Evolutionary conservation across 1,140 invertebrate genomes (phyloP).

Genomic region (Cherax quadricarinatus): DNA sequence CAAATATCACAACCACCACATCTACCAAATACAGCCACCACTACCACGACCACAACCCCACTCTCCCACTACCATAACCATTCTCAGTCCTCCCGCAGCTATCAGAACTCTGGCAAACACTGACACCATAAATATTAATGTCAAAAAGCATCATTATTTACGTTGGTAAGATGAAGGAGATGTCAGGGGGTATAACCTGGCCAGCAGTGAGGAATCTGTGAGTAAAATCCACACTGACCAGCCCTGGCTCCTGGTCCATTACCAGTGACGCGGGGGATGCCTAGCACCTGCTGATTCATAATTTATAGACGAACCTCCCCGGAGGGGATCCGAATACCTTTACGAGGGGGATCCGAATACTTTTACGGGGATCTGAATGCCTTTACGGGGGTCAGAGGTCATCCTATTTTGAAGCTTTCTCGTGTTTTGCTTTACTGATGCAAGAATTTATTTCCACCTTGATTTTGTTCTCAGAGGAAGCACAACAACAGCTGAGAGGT

Average conservation of each 20-base stretch:
- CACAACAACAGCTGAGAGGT: too few species aligned
- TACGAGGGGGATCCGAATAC: not conserved
- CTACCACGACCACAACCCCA: too few species aligned
- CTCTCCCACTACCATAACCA: too few species aligned
- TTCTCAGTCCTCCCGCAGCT: too few species aligned
- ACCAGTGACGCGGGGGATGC: not conserved
- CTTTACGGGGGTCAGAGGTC: not conserved
- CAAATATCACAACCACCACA: too few species aligned
- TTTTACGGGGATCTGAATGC: too few species aligned
- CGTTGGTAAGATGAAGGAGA: constrained; percentile 28
- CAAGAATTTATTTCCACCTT: too few species aligned
- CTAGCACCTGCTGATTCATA: constrained; percentile 35
- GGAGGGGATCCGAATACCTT: not conserved
- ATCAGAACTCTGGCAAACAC: not conserved
- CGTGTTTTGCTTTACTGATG: too few species aligned
- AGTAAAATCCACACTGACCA: constrained; percentile 35
- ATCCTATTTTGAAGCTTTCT: not conserved
- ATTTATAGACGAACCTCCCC: constrained; percentile 1
- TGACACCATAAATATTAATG: constrained; percentile 40
- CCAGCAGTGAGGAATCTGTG: constrained; percentile 36
- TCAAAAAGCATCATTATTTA: constrained; percentile 27
- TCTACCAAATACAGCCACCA: too few species aligned
- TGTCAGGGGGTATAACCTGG: constrained; percentile 5
- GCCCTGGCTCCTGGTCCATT: not conserved
- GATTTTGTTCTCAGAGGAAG: too few species aligned